Percentiles rank a stretch among this genome's conserved stretches.
phyloP scores from a whole-genome alignment of 2,888 invertebrate species.

The Lasioglossum oenotherae region DNA sequence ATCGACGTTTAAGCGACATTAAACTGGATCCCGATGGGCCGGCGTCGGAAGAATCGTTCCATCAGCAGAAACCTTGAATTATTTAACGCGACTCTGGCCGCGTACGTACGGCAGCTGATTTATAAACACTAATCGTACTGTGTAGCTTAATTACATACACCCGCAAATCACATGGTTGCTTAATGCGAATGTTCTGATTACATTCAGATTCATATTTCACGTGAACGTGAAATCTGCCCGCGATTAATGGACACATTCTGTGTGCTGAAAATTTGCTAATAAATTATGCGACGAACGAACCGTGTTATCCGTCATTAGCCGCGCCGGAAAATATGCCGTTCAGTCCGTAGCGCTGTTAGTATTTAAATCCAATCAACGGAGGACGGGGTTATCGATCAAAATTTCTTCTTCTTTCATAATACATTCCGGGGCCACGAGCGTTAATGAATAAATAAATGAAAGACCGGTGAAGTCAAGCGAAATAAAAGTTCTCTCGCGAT shows the following conservation, averaged over 20 bases:
- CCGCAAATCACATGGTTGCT: not conserved
- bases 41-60: not conserved
- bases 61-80: not conserved
- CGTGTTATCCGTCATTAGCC: not conserved
- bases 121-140: constrained; percentile 19
- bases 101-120: not conserved
- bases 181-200: constrained; percentile 30
- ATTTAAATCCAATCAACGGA: not conserved
- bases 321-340: not conserved
- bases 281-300: constrained; percentile 5
- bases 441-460: not conserved
- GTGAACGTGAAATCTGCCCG: not conserved
- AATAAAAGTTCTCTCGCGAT: not conserved
- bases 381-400: not conserved
- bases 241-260: constrained; percentile 5
- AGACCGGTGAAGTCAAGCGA: not conserved
- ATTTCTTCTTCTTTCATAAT: not conserved
- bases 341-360: not conserved
- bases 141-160: not conserved
- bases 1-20: not conserved
- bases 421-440: not conserved
- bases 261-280: not conserved
- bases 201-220: constrained; percentile 16
- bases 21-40: not conserved
- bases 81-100: not conserved